A percentile compares a stretch with the other conserved stretches of the same genome.
These are phyloP conservation scores for Leptopilina myrica DNA, from an alignment of 2,888 invertebrate species.

Conservation along the genomic window DNA sequence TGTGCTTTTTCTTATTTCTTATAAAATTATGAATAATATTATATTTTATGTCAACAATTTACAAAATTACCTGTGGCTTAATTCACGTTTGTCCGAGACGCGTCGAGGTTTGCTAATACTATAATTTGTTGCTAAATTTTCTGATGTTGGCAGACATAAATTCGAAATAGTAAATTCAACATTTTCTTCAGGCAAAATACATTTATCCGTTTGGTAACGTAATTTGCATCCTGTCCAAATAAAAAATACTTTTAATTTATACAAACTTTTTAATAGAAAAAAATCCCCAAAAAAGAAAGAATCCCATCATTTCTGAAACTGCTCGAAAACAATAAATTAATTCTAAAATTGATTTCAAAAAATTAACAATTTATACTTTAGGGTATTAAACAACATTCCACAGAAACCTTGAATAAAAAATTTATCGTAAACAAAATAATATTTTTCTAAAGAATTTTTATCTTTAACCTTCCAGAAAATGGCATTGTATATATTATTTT, in stretches of 20 bases:
- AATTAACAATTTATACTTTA: too few relatives aligned
- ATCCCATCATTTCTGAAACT: too few relatives aligned
- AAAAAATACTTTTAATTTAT: conserved; percentile 29
- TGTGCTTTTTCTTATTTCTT: too few relatives aligned
- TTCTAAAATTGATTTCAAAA: too few relatives aligned
- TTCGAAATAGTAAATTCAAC: conserved; percentile 57
- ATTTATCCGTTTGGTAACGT: conserved; percentile 57
- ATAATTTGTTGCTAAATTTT: conserved; percentile 65
- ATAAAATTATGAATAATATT: background rate
- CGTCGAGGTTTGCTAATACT: conserved; percentile 57
- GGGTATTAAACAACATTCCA: too few relatives aligned
- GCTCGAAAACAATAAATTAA: too few relatives aligned
- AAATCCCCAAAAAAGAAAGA: too few relatives aligned
- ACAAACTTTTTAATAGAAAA: background rate
- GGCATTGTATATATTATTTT: conserved; percentile 1
- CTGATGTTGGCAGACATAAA: conserved; percentile 53
- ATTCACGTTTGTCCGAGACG: conserved; percentile 71
- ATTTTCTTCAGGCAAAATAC: conserved; percentile 56
- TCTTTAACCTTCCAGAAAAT: too few relatives aligned
- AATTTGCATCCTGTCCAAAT: conserved; percentile 57
- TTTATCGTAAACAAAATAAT: too few relatives aligned
- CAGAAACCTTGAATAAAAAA: too few relatives aligned
- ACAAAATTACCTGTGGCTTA: conserved; percentile 73
- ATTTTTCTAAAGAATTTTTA: too few relatives aligned
- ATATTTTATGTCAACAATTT: background rate